Conservation (phyloP, 2,113 vertebrate genomes). For the Megaptera novaeangliae region DNA sequence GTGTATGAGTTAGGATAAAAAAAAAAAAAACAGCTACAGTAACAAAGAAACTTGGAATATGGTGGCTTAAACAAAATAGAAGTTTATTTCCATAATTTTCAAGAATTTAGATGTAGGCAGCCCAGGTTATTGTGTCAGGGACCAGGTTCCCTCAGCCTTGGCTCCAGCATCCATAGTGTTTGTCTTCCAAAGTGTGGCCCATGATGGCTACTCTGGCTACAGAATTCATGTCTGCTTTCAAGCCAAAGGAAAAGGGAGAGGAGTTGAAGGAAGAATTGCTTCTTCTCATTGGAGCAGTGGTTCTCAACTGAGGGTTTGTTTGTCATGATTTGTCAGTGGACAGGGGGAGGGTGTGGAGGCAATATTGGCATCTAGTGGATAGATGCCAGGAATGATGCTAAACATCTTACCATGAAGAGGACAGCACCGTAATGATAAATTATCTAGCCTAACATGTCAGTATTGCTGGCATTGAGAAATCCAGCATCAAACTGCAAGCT, state of each 20-base stretch:
- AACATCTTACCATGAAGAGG: not conserved
- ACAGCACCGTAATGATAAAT: not conserved
- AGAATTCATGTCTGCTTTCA: not conserved
- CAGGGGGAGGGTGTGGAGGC: rapidly evolving
- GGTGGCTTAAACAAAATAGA: not conserved
- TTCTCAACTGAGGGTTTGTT: not conserved
- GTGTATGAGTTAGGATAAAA: not conserved
- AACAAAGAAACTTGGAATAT: not conserved
- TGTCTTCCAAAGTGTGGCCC: not conserved
- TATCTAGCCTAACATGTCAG: not conserved
- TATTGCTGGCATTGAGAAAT: not conserved
- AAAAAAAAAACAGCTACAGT: not conserved
- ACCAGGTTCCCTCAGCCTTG: not conserved
- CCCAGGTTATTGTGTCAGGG: not conserved
- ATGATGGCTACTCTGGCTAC: not conserved
- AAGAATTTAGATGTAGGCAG: not conserved
- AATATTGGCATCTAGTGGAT: not conserved
- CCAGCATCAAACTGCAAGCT: not conserved
- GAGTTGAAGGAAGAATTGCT: not conserved
- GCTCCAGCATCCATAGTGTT: not conserved
- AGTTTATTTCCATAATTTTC: not conserved
- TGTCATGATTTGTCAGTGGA: not conserved
- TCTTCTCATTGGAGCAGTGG: not conserved
- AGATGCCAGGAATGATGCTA: not conserved
- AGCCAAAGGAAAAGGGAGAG: not conserved